Base-by-base conservation (phyloP, 92 coral and sea anemone genomes). In the Metridium senile region DNA sequence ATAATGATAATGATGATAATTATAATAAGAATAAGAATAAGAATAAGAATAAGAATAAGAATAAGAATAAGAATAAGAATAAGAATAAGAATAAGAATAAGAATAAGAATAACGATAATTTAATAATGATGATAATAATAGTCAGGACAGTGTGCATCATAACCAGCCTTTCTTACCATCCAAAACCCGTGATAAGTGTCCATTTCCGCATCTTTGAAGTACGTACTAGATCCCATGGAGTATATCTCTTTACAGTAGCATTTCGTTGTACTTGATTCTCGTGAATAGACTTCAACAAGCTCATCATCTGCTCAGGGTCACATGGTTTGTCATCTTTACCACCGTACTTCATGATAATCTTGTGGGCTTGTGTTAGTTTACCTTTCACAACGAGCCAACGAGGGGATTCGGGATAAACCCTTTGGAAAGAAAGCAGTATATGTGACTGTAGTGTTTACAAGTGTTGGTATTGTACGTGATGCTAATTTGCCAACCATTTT, bases 311-410 rank as follows among this genome's bases (percentile, higher is more conserved):
- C 31, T 39, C 74, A n/a, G 74, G 34, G 21, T 69, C 74, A 26
- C 57, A 46, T 1, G 57, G 21, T 26, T 69, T 69, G 33, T 47
- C 22, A 30, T 28, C 59, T 69, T 69, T 69, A 19, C 74, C 58
- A 9, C 74, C 74, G 58, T 45, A 69, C 33, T 69, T 69, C 74
- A 69, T 69, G 57, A 69, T 69, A 19, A 69, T 25, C 58, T 69
- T 46, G 34, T 69, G 74, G 33, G 74, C 74, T 16, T 21, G 17
- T 69, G 18, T 51, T 69, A 69, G 74, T 51, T 69, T 69, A 20
- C 74, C 74, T 18, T 69, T 26, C 0, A 39, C 59, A 46, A 69
- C 34, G 23, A 69, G 32, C 74, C 74, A 69, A 1, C 74, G 74
- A 45, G 74, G 57, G 26, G 57, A 27, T 53, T 52, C 59, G n/a